Evolutionary conservation across 2,797 vertebrate species (phyloP), one percentile per base, ranked within the genome.

Genomic region (Enteromius mattozi): DNA sequence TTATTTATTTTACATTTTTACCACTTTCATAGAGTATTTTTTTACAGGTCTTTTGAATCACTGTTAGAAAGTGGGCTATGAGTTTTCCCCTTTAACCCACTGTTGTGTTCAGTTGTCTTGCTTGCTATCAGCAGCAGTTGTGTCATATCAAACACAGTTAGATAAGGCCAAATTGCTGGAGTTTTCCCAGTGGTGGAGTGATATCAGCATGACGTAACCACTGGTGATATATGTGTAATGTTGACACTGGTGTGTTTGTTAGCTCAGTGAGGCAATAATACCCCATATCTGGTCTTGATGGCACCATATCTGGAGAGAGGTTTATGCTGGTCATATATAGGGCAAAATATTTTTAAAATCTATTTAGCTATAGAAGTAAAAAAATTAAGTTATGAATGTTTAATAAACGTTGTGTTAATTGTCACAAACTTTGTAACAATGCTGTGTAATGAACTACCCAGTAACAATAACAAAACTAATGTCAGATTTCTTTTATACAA

Each of bases 131-230:
- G 66, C 76, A 61, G 30, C 76, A 37, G 35, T 84, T 84, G 37
- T 59, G 77, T 61, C 76, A 71, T 42, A 72, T 84, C 54, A 79
- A n/a, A 27, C 66, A 4, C 13, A 2, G 68, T 72, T 61, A 71
- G 76, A 84, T 84, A 79, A 79, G 76, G 51, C 54, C 37, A 13
- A 35, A 70, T 71, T 71, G 51, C 75, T 79, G 76, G 76, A 84
- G 83, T 63, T 84, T 56, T 68, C 76, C 54, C 76, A 79, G 51
- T 79, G 63, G 82, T 69, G 76, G 54, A 35, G 30, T 40, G 74
- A 33, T 66, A 71, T 66, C 45, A 49, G 33, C 24, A 54, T 83
- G 75, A 79, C 12, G 10, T 86, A 79, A 79, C 61, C 35, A 82
- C 37, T 54, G n/a, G 35, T 33, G 47, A 17, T 76, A 75, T 14